Percentiles rank a stretch among this genome's conserved stretches.
Conservation (phyloP, 1,140 invertebrate species). For the Pantala flavescens region DNA sequence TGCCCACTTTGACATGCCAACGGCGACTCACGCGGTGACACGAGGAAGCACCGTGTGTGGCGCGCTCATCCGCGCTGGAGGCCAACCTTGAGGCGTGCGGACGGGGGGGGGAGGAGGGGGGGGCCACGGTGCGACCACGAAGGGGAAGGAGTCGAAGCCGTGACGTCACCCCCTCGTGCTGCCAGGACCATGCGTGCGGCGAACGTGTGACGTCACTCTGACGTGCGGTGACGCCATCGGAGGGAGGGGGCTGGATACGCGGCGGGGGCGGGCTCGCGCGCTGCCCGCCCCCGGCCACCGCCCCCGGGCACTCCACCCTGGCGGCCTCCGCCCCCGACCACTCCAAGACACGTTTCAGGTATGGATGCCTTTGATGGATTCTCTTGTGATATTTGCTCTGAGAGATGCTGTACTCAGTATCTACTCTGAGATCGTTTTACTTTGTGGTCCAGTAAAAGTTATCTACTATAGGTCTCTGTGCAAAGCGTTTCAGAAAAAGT, state of each 20-base stretch:
- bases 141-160: not conserved
- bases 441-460: too few species aligned
- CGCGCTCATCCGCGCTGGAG: not conserved
- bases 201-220: not conserved
- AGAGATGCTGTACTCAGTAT: too few species aligned
- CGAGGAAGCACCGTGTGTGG: not conserved
- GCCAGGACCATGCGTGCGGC: not conserved
- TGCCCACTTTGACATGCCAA: not conserved
- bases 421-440: too few species aligned
- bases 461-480: too few species aligned
- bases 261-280: not conserved
- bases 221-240: constrained; percentile 5
- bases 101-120: not conserved
- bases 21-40: not conserved
- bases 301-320: not conserved
- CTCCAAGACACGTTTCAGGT: not conserved
- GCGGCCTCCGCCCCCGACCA: not conserved
- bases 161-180: not conserved
- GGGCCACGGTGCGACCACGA: not conserved
- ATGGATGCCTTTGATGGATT: too few species aligned
- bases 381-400: too few species aligned
- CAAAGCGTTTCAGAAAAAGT: too few species aligned
- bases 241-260: not conserved
- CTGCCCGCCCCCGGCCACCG: not conserved
- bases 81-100: not conserved